Base-by-base conservation (phyloP, 2,888 invertebrate genomes). In the Archaeoteleia sp. region DNA sequence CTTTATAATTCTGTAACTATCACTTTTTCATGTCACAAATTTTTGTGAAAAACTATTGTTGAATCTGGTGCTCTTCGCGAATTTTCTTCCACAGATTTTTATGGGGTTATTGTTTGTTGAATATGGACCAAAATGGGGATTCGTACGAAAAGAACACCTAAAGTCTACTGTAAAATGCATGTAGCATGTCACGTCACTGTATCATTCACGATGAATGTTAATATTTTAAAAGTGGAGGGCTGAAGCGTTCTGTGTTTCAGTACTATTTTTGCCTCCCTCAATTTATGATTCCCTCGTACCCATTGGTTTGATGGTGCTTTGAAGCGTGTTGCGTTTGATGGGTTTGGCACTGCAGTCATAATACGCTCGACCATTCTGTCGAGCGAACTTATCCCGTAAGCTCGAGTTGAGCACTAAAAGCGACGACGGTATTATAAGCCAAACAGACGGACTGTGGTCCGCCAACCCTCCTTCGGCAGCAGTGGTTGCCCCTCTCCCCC, bases 251-350 rank as follows among this genome's bases (percentile, higher is more conserved):
- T 9, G 37, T 10, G 13, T 14, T 37, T 27, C 12, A 48, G 14
- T 20, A 46, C 9, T 35, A 30, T 35, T 48, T 53, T 43, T 25
- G 43, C 13, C 43, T 30, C 42, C 20, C 45, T 45, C 17, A 9
- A 30, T 30, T 32, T 2, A 48, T 46, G 49, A 32, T 40, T 13
- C 15, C 20, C 45, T 17, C 15, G n/a, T 15, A 37, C 6, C 29
- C 37, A 46, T 53, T 54, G 27, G 74, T 71, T 73, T 76, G 75
- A 70, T 71, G 68, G 61, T 46, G 46, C 77, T 81, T 78, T 78
- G 75, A 78, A 78, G 72, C 72, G 69, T 67, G 70, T 65, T 63
- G 42, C 74, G 76, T 77, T 77, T 78, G 81, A 81, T 80, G 78
- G 77, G 73, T 77, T 79, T 73, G 70, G 61, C 74, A 61, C 80